Conservation (phyloP, 2,113 vertebrate species). For the Gila orcuttii region DNA sequence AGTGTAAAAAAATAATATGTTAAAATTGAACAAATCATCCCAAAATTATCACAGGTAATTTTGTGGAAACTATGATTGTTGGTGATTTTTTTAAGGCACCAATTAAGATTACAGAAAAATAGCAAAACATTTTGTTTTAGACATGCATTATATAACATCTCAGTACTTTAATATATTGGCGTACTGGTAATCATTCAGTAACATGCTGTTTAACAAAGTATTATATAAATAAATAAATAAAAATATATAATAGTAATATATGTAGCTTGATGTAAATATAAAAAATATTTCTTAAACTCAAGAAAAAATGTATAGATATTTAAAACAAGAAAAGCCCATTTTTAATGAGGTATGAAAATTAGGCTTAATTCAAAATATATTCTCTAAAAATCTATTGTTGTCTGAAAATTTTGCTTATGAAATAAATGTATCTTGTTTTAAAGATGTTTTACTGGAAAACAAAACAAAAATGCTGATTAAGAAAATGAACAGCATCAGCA, state of each 20-base stretch:
- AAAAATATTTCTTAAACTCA: too few species aligned
- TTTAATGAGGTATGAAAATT: neutral
- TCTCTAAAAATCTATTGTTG: neutral
- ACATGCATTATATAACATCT: neutral
- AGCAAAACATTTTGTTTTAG: neutral
- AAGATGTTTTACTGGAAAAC: neutral
- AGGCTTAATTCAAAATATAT: neutral
- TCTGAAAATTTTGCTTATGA: neutral
- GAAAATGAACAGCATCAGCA: neutral
- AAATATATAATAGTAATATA: neutral
- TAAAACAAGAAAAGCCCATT: neutral
- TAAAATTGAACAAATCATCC: neutral
- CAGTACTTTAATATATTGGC: neutral
- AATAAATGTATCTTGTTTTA: neutral
- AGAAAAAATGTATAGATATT: neutral
- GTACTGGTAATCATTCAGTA: neutral
- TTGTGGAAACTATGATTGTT: neutral
- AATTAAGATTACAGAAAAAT: neutral
- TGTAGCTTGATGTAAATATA: too few species aligned
- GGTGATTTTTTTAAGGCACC: neutral
- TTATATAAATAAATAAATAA: neutral
- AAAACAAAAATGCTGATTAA: neutral
- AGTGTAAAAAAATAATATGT: neutral
- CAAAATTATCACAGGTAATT: neutral
- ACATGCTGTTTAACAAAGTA: neutral